Percentiles rank a stretch among this genome's conserved stretches.
These are phyloP conservation scores for Ectobius pallidus DNA, from an alignment of 2,888 invertebrate genomes.

Conservation along the genomic window DNA sequence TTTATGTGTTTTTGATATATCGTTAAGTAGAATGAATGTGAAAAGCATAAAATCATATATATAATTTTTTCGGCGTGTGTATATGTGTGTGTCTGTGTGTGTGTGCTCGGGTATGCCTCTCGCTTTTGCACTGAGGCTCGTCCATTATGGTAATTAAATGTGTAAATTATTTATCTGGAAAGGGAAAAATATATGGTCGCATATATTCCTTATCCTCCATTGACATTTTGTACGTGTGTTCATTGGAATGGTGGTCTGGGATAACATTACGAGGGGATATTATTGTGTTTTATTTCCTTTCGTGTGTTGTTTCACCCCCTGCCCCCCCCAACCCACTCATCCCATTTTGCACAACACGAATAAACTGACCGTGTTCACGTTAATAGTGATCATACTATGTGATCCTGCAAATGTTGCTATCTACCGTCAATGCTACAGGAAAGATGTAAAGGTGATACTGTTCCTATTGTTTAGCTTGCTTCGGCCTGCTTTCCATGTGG, in stretches of 20 bases:
- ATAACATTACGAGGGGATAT: constrained; percentile 29
- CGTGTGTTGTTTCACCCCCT: constrained; percentile 17
- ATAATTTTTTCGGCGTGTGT: constrained; percentile 19
- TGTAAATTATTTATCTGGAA: constrained; percentile 33
- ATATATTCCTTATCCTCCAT: constrained; percentile 32
- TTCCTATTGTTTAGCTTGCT: not conserved
- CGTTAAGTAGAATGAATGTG: constrained; percentile 41
- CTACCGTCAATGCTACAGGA: too few relatives aligned
- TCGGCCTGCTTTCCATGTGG: not conserved
- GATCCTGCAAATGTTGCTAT: constrained; percentile 1
- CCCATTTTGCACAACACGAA: not conserved
- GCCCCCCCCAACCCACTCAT: constrained; percentile 1
- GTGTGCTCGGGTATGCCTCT: not conserved
- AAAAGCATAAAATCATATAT: constrained; percentile 39
- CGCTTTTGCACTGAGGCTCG: constrained; percentile 35
- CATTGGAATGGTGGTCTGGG: constrained; percentile 30
- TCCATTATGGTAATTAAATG: constrained; percentile 40
- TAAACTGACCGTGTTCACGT: constrained; percentile 26
- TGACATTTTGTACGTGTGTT: constrained; percentile 33
- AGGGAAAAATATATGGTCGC: constrained; percentile 32
- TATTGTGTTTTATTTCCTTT: constrained; percentile 33
- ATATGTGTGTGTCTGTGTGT: not conserved
- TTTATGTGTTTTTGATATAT: constrained; percentile 41
- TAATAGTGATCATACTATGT: constrained; percentile 23
- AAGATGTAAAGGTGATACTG: constrained; percentile 15